These are phyloP conservation scores for Limnephilus marmoratus DNA, from an alignment of 2,888 invertebrate species.

Conservation along the genomic window DNA sequence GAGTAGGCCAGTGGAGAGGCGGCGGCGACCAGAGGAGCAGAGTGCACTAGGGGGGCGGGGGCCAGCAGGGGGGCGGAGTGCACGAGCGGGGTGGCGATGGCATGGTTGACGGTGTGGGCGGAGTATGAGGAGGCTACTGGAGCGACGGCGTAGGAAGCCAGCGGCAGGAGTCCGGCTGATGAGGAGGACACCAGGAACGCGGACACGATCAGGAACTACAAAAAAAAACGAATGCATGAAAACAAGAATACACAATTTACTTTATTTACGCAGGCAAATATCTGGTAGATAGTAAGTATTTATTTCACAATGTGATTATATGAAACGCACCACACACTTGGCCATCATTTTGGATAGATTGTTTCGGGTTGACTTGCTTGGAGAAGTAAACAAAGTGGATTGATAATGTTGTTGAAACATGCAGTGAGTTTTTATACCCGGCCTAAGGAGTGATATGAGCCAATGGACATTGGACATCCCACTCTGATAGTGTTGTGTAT, in stretches of 20 bases:
- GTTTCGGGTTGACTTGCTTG: slow-evolving; percentile 50
- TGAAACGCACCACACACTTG: slow-evolving; percentile 57
- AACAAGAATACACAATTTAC: background rate
- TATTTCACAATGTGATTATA: background rate
- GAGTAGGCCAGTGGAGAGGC: slow-evolving; percentile 38
- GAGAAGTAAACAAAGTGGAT: slow-evolving; percentile 35
- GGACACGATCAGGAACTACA: slow-evolving; percentile 73
- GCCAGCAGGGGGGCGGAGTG: slow-evolving; percentile 51
- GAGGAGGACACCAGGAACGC: slow-evolving; percentile 69
- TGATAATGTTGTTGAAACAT: slow-evolving; percentile 35
- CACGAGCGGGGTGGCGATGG: slow-evolving; percentile 77
- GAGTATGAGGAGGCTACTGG: slow-evolving; percentile 87
- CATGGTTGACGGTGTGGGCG: slow-evolving; percentile 86
- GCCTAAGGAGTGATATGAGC: background rate
- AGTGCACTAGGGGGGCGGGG: slow-evolving; percentile 69
- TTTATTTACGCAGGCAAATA: background rate
- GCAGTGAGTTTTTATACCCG: slow-evolving; percentile 39
- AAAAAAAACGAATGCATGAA: slow-evolving; percentile 56
- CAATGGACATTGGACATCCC: background rate
- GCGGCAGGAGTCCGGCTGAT: slow-evolving; percentile 71
- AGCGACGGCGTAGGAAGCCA: slow-evolving; percentile 75
- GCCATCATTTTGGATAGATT: slow-evolving; percentile 57
- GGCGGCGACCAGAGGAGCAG: slow-evolving; percentile 64
- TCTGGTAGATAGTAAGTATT: background rate
- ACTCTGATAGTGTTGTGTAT: background rate